Percentiles rank a stretch among this genome's conserved stretches.
Conservation (phyloP, 2,113 vertebrate genomes). For the Heterotilapia buettikoferi region DNA sequence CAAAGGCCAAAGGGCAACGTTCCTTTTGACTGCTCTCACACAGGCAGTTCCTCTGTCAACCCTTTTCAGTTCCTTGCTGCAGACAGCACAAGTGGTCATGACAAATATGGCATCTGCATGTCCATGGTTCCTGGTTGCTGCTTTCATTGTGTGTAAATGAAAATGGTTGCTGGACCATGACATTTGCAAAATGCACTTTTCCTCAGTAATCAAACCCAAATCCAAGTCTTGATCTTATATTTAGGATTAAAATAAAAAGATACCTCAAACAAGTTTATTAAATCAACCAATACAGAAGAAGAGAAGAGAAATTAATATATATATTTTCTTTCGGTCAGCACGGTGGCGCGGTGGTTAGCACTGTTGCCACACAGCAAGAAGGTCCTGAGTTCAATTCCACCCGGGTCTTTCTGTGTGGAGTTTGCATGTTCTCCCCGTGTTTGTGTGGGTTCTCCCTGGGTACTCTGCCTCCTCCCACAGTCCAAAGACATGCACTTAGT, state of each 20-base stretch:
- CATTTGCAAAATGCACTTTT: background rate
- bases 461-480: background rate
- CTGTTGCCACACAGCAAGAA: background rate
- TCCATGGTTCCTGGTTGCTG: background rate
- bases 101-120: constrained; percentile 36
- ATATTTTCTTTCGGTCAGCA: background rate
- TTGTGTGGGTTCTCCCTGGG: background rate
- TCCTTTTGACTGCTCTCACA: constrained; percentile 29
- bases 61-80: constrained; percentile 29
- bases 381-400: background rate
- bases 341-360: background rate
- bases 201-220: background rate
- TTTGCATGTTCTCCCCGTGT: background rate
- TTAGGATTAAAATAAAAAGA: background rate
- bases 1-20: constrained; percentile 13
- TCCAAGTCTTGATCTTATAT: background rate
- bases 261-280: background rate
- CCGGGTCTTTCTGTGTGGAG: background rate
- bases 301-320: background rate
- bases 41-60: constrained; percentile 27
- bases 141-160: background rate
- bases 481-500: background rate
- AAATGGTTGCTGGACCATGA: background rate
- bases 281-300: background rate
- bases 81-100: background rate